A percentile compares a stretch with the other conserved stretches of the same genome.
These are phyloP conservation scores for Eucriotettix oculatus DNA, from an alignment of 2,888 invertebrate genomes.

Conservation along the genomic window DNA sequence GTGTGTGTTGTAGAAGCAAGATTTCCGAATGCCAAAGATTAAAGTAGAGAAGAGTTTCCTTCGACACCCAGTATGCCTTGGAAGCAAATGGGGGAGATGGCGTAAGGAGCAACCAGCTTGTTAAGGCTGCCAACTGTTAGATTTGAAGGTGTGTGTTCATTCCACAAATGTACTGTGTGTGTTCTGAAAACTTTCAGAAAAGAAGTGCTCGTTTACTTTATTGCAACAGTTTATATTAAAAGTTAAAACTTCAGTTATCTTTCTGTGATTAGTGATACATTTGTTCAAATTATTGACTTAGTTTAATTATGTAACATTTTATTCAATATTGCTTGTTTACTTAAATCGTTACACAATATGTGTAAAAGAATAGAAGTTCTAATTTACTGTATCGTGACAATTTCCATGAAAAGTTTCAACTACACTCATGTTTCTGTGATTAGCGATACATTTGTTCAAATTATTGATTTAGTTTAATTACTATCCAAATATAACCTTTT, in stretches of 20 bases:
- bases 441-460: too few species aligned
- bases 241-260: too few species aligned
- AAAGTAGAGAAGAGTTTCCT: conserved; percentile 1
- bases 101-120: conserved; percentile 7
- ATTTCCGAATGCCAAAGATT: background rate
- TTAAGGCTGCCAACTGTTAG: conserved; percentile 6
- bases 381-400: background rate
- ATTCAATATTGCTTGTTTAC: too few species aligned
- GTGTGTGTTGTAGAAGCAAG: background rate
- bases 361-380: background rate
- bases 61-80: background rate
- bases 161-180: background rate
- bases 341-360: too few species aligned
- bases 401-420: too few species aligned
- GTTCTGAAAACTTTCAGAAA: background rate
- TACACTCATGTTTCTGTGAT: too few species aligned
- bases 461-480: too few species aligned
- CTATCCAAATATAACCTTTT: too few species aligned
- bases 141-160: conserved; percentile 1
- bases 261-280: too few species aligned
- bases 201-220: background rate
- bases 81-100: background rate
- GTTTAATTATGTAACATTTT: too few species aligned
- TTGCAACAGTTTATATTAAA: too few species aligned
- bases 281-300: too few species aligned